These are phyloP conservation scores for Gallinago paraguaiae DNA, from an alignment of 2,113 vertebrate genomes.

Conservation along the genomic window DNA sequence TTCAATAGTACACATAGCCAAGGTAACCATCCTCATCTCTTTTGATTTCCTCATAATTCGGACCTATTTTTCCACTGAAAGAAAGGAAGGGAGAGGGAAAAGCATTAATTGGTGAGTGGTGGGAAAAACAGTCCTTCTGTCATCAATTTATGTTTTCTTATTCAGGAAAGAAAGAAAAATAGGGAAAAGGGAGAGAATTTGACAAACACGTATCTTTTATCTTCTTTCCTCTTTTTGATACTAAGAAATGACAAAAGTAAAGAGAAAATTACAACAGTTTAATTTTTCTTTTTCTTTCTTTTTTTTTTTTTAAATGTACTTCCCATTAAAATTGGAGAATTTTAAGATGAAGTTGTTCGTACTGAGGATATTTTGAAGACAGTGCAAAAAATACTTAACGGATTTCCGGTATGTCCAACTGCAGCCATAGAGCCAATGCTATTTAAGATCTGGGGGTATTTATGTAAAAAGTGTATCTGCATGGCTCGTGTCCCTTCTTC, in stretches of 20 bases:
- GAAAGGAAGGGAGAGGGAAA: background rate
- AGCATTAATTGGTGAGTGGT: background rate
- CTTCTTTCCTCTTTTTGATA: background rate
- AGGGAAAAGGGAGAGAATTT: background rate
- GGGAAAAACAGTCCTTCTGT: background rate
- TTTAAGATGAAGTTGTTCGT: background rate
- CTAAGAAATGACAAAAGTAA: background rate
- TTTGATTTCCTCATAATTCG: background rate
- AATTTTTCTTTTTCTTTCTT: background rate
- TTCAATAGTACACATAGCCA: background rate
- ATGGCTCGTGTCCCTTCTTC: background rate
- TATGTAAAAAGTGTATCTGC: background rate
- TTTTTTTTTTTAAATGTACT: fast-evolving
- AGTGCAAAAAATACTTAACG: background rate
- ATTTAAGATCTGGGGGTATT: background rate
- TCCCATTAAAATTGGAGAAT: background rate
- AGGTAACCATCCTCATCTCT: background rate
- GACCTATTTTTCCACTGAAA: background rate
- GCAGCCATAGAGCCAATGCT: background rate
- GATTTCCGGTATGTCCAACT: background rate
- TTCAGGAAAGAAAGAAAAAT: background rate
- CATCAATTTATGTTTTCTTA: background rate
- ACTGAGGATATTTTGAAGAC: background rate
- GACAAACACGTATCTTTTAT: background rate
- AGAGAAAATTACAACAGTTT: background rate